Conservation (phyloP, 1,140 invertebrate genomes). For the Nephotettix cincticeps region DNA sequence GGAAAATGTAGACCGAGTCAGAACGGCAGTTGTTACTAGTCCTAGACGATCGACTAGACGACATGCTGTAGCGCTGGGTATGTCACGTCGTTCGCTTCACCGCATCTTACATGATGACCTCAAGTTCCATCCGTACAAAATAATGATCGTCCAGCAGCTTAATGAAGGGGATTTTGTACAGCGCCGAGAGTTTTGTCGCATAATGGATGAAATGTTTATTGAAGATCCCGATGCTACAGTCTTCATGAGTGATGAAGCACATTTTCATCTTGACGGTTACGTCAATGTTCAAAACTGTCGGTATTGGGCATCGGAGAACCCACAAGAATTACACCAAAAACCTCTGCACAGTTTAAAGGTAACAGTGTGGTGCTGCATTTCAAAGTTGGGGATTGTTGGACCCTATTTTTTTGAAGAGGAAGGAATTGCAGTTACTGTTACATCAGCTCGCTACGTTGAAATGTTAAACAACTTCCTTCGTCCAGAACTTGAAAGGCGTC, state of each 20-base stretch:
- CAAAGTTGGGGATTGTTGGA: conserved; percentile 32
- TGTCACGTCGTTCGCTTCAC: conserved; percentile 14
- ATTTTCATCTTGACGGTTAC: conserved; percentile 44
- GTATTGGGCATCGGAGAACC: conserved; percentile 40
- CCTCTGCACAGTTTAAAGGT: conserved; percentile 44
- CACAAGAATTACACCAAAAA: conserved; percentile 42
- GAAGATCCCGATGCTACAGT: conserved; percentile 32
- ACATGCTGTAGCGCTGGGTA: conserved; percentile 14
- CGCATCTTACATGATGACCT: background rate
- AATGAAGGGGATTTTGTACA: conserved; percentile 18
- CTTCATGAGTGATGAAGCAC: conserved; percentile 43
- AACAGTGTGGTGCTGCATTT: conserved; percentile 39
- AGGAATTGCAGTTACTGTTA: conserved; percentile 22
- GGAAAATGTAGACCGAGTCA: conserved; percentile 33
- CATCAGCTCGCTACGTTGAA: conserved; percentile 34
- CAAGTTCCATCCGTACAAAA: conserved; percentile 15
- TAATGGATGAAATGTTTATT: conserved; percentile 8
- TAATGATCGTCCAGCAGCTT: conserved; percentile 19
- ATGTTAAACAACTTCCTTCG: conserved; percentile 33
- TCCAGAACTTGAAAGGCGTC: conserved; percentile 27
- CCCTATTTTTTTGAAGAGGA: conserved; percentile 36
- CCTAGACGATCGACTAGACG: conserved; percentile 7
- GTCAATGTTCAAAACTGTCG: conserved; percentile 45
- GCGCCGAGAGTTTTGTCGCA: conserved; percentile 4
- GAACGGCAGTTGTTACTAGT: conserved; percentile 27